These are phyloP conservation scores for Sabellastarte sp. DNA, from an alignment of 2,888 invertebrate species.

Conservation along the genomic window DNA sequence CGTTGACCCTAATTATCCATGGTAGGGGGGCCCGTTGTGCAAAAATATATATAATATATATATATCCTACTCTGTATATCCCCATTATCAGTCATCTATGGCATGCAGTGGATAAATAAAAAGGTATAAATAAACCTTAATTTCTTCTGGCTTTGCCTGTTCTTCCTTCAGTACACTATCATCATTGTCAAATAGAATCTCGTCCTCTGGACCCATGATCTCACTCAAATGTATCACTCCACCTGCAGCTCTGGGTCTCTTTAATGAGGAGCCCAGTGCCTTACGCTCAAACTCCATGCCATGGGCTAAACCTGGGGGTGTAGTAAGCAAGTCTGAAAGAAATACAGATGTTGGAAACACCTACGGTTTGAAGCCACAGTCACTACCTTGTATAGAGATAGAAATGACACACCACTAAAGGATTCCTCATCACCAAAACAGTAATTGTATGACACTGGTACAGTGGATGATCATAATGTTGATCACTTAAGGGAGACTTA, in stretches of 20 bases:
- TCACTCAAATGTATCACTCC: constrained; percentile 27
- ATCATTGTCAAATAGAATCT: constrained; percentile 15
- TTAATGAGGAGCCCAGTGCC: constrained; percentile 65
- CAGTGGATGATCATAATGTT: too few relatives aligned
- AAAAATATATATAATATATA: too few relatives aligned
- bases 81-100: too few relatives aligned
- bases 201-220: constrained; percentile 35
- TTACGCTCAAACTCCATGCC: constrained; percentile 57
- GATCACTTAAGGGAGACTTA: too few relatives aligned
- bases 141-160: not conserved
- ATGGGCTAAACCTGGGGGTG: constrained; percentile 70
- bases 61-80: too few relatives aligned
- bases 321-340: constrained; percentile 64
- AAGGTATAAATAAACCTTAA: too few relatives aligned
- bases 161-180: constrained; percentile 7
- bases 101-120: too few relatives aligned
- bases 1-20: too few relatives aligned
- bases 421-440: too few relatives aligned
- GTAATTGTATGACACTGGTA: not conserved
- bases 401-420: too few relatives aligned
- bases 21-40: too few relatives aligned
- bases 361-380: not conserved
- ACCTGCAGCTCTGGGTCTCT: constrained; percentile 32
- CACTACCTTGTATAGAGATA: too few relatives aligned
- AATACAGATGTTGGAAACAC: not conserved